Evolutionary conservation across 1,140 invertebrate genomes (phyloP).

Genomic region (Sinonovacula constricta): DNA sequence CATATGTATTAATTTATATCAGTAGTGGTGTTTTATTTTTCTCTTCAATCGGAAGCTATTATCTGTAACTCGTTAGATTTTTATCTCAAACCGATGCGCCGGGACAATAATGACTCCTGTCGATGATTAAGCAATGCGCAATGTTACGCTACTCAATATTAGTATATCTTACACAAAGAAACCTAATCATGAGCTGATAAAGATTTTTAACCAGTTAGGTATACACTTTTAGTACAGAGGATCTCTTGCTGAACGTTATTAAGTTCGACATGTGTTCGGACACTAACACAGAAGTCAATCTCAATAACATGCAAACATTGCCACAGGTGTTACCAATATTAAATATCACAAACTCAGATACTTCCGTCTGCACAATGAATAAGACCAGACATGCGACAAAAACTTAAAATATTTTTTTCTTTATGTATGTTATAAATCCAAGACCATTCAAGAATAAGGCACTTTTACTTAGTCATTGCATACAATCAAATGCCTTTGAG

Average conservation of each 20-base stretch:
- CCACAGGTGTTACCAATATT: not conserved
- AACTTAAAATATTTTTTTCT: not conserved
- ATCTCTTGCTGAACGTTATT: not conserved
- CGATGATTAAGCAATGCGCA: not conserved
- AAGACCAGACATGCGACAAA: not conserved
- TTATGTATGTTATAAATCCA: not conserved
- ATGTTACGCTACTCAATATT: not conserved
- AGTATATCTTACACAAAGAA: not conserved
- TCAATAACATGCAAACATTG: not conserved
- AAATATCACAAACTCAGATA: not conserved
- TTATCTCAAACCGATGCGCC: too few species aligned
- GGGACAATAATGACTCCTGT: not conserved
- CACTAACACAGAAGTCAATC: not conserved
- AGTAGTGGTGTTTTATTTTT: not conserved
- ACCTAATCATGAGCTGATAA: not conserved
- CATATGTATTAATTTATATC: too few species aligned
- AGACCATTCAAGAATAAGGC: not conserved
- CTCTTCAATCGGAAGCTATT: not conserved
- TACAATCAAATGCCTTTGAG: not conserved
- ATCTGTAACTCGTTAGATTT: not conserved
- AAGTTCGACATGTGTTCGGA: not conserved
- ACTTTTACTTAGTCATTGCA: not conserved
- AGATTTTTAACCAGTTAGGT: not conserved
- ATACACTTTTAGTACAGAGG: not conserved
- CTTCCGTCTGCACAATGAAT: not conserved